A percentile compares a stretch with the other conserved stretches of the same genome.
These are phyloP conservation scores for Drosophila nr. fundita DNA, from an alignment of 2,888 invertebrate species.

Conservation along the genomic window DNA sequence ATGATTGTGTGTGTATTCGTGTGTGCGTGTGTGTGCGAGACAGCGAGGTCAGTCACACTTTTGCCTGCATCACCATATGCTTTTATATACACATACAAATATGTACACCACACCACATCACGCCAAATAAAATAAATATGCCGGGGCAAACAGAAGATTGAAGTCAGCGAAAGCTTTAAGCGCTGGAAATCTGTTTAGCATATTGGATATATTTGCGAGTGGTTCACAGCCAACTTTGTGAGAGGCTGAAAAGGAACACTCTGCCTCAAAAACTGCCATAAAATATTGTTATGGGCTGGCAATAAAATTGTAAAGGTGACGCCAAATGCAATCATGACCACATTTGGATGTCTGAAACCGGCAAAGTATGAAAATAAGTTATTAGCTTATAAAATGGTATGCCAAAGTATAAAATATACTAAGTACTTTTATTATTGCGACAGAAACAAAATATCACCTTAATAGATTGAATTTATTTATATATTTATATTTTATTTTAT, in stretches of 20 bases:
- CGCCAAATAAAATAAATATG: constrained; percentile 45
- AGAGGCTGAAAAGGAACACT: constrained; percentile 22
- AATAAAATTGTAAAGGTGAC: constrained; percentile 32
- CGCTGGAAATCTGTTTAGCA: constrained; percentile 10
- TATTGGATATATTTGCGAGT: constrained; percentile 7
- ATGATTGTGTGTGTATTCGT: constrained; percentile 19
- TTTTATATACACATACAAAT: constrained; percentile 25
- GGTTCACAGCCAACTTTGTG: constrained; percentile 12
- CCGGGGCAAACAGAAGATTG: constrained; percentile 14
- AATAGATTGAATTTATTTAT: neutral
- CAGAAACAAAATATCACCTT: neutral
- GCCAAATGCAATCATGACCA: constrained; percentile 15
- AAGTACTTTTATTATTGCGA: neutral
- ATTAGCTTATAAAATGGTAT: neutral
- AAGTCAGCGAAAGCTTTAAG: constrained; percentile 34
- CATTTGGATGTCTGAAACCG: neutral
- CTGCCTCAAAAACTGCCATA: constrained; percentile 23
- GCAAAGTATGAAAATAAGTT: neutral
- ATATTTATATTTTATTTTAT: no score
- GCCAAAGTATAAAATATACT: neutral
- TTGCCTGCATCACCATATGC: constrained; percentile 26
- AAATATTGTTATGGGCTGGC: constrained; percentile 22
- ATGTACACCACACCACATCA: constrained; percentile 23
- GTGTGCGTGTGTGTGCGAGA: constrained; percentile 18
- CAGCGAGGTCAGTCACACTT: constrained; percentile 53